Conservation (phyloP, 64 coral and sea anemone genomes). For the Anthopleura sola region DNA sequence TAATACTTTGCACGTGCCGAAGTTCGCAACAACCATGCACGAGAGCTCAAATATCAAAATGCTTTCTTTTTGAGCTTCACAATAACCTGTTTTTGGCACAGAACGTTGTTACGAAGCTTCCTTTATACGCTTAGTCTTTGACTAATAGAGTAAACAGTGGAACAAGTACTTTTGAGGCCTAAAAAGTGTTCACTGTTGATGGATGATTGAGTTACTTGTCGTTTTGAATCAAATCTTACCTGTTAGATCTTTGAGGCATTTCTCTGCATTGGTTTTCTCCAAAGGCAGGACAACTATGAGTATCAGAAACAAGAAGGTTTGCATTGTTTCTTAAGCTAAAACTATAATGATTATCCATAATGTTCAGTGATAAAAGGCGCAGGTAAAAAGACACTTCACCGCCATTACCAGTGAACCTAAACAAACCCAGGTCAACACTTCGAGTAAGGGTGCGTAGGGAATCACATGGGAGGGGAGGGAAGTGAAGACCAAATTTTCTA, state of each 20-base stretch:
- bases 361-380: background rate
- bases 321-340: conserved; percentile 21
- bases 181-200: background rate
- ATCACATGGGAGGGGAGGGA: background rate
- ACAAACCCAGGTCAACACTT: conserved; percentile 5
- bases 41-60: background rate
- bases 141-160: background rate
- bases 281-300: background rate
- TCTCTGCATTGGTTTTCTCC: background rate
- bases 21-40: background rate
- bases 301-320: background rate
- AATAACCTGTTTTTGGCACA: background rate
- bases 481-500: background rate
- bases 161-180: background rate
- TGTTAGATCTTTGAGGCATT: background rate
- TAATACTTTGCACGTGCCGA: background rate
- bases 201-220: background rate
- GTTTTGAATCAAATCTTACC: background rate
- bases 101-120: background rate
- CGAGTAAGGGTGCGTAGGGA: background rate
- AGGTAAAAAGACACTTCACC: conserved; percentile 2
- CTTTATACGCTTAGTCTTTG: background rate
- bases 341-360: background rate
- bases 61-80: background rate
- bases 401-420: conserved; percentile 20